These are phyloP conservation scores for Serranus cabrilla DNA, from an alignment of 2,797 vertebrate genomes.

Conservation along the genomic window DNA sequence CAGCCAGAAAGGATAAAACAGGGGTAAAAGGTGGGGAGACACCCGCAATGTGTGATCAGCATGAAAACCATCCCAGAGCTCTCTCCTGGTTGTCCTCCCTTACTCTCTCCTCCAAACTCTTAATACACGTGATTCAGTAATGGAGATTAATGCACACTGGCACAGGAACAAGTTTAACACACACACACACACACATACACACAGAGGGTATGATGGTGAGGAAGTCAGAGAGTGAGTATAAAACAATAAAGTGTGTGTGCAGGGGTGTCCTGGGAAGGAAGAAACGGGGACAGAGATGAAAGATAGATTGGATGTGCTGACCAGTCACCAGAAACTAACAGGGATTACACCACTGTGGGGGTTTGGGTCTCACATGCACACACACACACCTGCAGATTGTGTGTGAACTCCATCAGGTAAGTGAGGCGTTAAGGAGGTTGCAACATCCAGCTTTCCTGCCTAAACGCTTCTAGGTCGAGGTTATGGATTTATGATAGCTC, in stretches of 20 bases:
- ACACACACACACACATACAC: constrained; percentile 9
- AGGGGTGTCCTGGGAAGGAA: constrained; percentile 14
- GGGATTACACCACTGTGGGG: not conserved
- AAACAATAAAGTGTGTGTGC: constrained; percentile 26
- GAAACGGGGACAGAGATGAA: constrained; percentile 26
- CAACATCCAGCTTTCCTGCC: constrained; percentile 21
- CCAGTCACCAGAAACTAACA: constrained; percentile 11
- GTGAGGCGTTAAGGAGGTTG: constrained; percentile 22
- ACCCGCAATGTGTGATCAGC: constrained; percentile 44
- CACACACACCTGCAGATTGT: constrained; percentile 10
- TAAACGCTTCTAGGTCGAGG: constrained; percentile 48
- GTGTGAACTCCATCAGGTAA: constrained; percentile 27
- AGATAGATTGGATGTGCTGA: constrained; percentile 35
- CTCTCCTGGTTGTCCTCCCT: constrained; percentile 35
- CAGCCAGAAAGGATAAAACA: constrained; percentile 27
- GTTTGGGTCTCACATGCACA: constrained; percentile 3
- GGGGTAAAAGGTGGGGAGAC: constrained; percentile 52
- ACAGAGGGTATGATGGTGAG: constrained; percentile 6
- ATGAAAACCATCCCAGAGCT: constrained; percentile 21
- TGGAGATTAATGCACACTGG: constrained; percentile 75
- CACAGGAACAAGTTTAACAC: constrained; percentile 40
- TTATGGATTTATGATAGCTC: constrained; percentile 38
- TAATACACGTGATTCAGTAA: constrained; percentile 60
- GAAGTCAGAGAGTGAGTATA: constrained; percentile 22
- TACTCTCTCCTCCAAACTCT: constrained; percentile 49